Percentiles rank a stretch among this genome's conserved stretches.
Conservation (phyloP, 2,888 invertebrate species). For the Epinotia nisella region DNA sequence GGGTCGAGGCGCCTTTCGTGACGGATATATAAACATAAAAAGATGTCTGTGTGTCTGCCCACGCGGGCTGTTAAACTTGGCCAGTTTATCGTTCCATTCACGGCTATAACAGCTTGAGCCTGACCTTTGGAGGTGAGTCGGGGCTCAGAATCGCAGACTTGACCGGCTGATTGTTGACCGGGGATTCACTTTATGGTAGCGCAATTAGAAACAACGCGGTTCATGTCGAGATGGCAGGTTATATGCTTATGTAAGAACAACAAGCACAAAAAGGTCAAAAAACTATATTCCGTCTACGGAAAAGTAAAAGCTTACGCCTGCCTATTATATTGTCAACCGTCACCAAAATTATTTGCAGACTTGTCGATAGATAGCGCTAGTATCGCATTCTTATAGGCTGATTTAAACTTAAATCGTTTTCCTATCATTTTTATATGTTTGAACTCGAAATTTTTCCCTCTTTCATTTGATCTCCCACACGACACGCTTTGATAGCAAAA, state of each 20-base stretch:
- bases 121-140: slow-evolving; percentile 66
- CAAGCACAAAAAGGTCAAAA: too few species aligned
- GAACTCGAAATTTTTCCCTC: too few species aligned
- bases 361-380: too few species aligned
- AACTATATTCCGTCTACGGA: too few species aligned
- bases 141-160: slow-evolving; percentile 50
- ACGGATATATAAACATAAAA: slow-evolving; percentile 72
- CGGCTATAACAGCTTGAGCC: slow-evolving; percentile 56
- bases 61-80: slow-evolving; percentile 72
- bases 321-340: too few species aligned
- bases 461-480: too few species aligned
- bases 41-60: slow-evolving; percentile 66
- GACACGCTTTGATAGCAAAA: too few species aligned
- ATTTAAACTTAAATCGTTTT: too few species aligned
- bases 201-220: slow-evolving; percentile 9
- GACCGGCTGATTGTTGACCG: slow-evolving; percentile 7
- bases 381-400: too few species aligned
- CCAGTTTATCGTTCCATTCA: slow-evolving; percentile 78
- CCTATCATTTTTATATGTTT: too few species aligned
- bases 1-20: slow-evolving; percentile 73
- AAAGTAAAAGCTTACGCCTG: too few species aligned
- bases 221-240: background rate
- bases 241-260: background rate
- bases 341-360: too few species aligned
- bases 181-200: slow-evolving; percentile 9